phyloP scores from a whole-genome alignment of 2,888 invertebrate species.

The Cenopis cana region DNA sequence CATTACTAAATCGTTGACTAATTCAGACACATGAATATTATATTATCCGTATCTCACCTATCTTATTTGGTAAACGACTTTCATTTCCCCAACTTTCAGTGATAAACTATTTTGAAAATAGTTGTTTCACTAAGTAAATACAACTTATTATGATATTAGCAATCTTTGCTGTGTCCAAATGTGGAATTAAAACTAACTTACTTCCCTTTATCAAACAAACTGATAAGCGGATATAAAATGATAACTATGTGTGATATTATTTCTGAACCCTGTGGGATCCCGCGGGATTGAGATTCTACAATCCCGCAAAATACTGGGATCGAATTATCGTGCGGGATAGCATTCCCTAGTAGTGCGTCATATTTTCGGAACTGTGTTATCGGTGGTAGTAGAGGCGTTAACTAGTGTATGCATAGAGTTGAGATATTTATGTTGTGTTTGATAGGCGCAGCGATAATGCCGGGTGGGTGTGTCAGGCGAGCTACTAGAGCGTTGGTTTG shows the following conservation, averaged over 20 bases:
- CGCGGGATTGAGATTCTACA: no score
- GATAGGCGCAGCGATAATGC: background rate
- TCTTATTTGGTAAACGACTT: background rate
- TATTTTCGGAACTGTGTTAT: background rate
- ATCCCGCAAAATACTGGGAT: no score
- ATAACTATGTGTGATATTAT: no score
- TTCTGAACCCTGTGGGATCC: no score
- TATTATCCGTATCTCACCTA: background rate
- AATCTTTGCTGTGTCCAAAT: background rate
- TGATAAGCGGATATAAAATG: no score
- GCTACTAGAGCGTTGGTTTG: conserved; percentile 29
- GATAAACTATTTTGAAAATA: background rate
- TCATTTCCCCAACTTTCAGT: background rate
- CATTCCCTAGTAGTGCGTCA: no score
- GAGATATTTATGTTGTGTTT: background rate
- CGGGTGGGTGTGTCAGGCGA: conserved; percentile 2
- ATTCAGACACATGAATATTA: background rate
- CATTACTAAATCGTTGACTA: background rate
- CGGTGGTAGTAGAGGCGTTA: background rate
- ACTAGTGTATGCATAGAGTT: background rate
- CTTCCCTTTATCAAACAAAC: background rate
- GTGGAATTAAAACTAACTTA: background rate
- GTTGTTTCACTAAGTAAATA: background rate
- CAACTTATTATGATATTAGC: background rate
- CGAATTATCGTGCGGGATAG: no score